A percentile compares a stretch with the other conserved stretches of the same genome.
Evolutionary conservation across 2,113 vertebrate species (phyloP).

Genomic region (Alligator sinensis): DNA sequence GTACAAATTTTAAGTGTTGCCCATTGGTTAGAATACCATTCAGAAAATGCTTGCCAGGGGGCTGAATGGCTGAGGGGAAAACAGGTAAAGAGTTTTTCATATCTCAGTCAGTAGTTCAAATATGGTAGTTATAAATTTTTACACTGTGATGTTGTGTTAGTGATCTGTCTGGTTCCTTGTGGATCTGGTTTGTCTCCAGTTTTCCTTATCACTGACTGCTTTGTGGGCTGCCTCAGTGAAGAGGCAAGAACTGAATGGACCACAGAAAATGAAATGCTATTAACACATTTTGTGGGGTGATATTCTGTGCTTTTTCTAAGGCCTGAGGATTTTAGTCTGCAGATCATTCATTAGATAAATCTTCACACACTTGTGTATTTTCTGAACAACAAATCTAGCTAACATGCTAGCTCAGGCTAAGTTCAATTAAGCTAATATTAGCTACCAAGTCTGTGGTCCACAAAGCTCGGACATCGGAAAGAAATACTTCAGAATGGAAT

Average conservation of each 20-base stretch:
- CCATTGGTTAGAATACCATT: background rate
- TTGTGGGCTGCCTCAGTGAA: background rate
- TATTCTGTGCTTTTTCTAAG: background rate
- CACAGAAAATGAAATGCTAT: background rate
- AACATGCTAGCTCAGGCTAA: background rate
- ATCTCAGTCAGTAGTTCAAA: background rate
- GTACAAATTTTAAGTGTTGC: background rate
- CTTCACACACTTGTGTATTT: background rate
- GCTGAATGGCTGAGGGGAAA: background rate
- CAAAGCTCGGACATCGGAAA: background rate
- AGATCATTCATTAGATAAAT: no score
- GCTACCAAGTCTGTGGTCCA: background rate
- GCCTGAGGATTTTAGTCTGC: background rate
- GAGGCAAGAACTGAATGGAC: background rate
- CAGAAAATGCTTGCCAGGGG: background rate
- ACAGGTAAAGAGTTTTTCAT: background rate
- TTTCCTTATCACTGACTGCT: background rate
- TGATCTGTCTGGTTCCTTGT: background rate
- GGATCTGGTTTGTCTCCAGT: fast-evolving
- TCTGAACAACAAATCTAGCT: background rate
- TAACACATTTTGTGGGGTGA: background rate
- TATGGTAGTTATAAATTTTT: background rate
- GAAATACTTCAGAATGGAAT: background rate
- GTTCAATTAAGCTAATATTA: background rate
- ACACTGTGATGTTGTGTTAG: fast-evolving